Evolutionary conservation across 2,113 vertebrate genomes (phyloP).

Genomic region (Pagrus major): DNA sequence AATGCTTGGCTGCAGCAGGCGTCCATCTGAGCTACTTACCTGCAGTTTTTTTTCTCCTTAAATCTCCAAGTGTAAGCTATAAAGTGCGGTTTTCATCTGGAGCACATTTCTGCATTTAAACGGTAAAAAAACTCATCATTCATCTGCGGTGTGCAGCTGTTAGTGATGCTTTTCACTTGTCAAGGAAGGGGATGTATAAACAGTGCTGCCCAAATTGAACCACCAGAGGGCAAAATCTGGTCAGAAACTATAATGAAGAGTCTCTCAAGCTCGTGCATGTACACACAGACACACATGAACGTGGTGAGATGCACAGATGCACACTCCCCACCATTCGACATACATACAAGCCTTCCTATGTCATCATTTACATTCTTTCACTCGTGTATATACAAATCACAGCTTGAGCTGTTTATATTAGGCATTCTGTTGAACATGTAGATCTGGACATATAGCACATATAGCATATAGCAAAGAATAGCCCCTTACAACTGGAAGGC

Average conservation of each 20-base stretch:
- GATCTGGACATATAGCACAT: slow-evolving; percentile 20
- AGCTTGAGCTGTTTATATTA: slow-evolving; percentile 36
- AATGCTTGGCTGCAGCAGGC: not conserved
- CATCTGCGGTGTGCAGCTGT: slow-evolving; percentile 13
- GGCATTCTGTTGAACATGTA: slow-evolving; percentile 2
- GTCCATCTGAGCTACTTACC: slow-evolving; percentile 3
- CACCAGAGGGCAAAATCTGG: slow-evolving; percentile 86
- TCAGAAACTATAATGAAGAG: slow-evolving; percentile 67
- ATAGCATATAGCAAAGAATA: not conserved
- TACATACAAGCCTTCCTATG: slow-evolving; percentile 16
- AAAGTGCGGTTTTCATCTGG: not conserved
- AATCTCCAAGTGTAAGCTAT: not conserved
- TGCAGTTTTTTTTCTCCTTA: not conserved
- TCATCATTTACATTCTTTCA: slow-evolving; percentile 39
- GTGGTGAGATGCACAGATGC: slow-evolving; percentile 29
- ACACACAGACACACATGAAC: not conserved
- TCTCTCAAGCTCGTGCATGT: slow-evolving; percentile 19
- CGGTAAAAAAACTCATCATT: slow-evolving; percentile 2
- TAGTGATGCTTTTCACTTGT: slow-evolving; percentile 30
- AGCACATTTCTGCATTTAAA: not conserved
- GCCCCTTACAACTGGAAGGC: not conserved
- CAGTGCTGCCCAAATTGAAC: slow-evolving; percentile 61
- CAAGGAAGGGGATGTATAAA: slow-evolving; percentile 3
- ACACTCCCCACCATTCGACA: not conserved
- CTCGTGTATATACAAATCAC: slow-evolving; percentile 15